Evolutionary conservation across 2,797 vertebrate genomes (phyloP), one percentile per base, ranked within the genome.

Genomic region (Paratrypauchen microcephalus): DNA sequence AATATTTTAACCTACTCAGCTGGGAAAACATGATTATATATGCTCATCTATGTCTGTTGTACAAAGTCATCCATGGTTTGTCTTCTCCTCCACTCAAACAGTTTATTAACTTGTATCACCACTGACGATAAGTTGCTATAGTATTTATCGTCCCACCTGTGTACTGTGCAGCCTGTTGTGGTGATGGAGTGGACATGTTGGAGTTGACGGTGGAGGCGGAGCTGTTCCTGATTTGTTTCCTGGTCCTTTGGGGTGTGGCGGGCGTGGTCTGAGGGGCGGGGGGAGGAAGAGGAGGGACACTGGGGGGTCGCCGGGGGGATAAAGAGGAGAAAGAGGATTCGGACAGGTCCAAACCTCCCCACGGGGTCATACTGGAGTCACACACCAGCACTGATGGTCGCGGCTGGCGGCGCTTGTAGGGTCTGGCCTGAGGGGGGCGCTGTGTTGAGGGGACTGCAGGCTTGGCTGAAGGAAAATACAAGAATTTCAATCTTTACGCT

Each of bases 291-390:
- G 30, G 61, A 11, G 58, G 66, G 3, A 55, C 68, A 69, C 72
- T 67, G 5, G 77, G 76, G 8, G 87, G 79, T 1, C 74, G 70
- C 18, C 75, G 70, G 7, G 74, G 67, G 2, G 84, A 84, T 36
- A 94, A 85, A 50, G 80, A 76, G 5, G 80, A 67, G 39, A 93
- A 93, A 56, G 92, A 94, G 54, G 91, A 90, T 11, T 93, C 90
- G 0, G 89, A 86, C 36, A 88, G 84, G 52, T 80, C 84, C 21
- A 85, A 77, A 21, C 79, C 71, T 24, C 81, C 86, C 92, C 91
- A 94, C 0, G 93, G 92, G 1, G 91, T 69, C 75, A 93, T 83
- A 65, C 81, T 82, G 70, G 69, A 75, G 64, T 93, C 90, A 4
- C 85, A 79, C 54, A 77, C 54, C 15, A 86, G 72, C 69, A 67